Base-by-base conservation (phyloP, 2,113 vertebrate genomes). In the Gallinago undulata region DNA sequence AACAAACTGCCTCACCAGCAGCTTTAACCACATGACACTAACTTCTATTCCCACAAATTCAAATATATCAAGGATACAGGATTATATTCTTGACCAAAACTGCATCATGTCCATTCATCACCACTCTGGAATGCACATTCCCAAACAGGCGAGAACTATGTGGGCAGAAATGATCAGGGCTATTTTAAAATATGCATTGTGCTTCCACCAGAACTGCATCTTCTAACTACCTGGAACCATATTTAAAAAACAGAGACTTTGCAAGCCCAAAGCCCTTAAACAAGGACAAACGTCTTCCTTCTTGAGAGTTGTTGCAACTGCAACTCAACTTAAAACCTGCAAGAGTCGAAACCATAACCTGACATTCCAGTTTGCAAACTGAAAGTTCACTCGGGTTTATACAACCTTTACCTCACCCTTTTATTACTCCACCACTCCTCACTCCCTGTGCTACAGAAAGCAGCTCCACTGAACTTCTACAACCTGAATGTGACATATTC, bases 111-210 rank as follows among this genome's bases (percentile, higher is more conserved):
- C 79, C 74, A 73, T 85, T 96, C 87, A 78, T 97, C 96, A 97
- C 47, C 75, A 53, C 59, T 82, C 59, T 95, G 94, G 92, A 96
- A 97, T 90, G 87, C 57, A 56, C 68, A 73, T n/a, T 94, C 62
- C 47, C 85, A 56, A 90, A 53, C 1, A 85, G 31, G 39, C 15
- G 0, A 77, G 60, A 70, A 39, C 35, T 48, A 35, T 3, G 18
- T 4, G 37, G 10, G 48, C 56, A 92, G 37, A 90, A 95, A 37
- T 18, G 1, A 93, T 4, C 43, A 37, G 19, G 47, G 39, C 11
- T 43, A 33, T 43, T 91, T 89, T 39, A 82, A 67, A 87, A 76
- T 4, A 77, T 4, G 13, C 28, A 12, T 1, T 53, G 19, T 27
- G 14, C 81, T 59, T 75, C 56, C 35, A 35, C 18, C 14, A 93